phyloP scores from a whole-genome alignment of 2,797 vertebrate genomes.

The Eutrigla gurnardus region DNA sequence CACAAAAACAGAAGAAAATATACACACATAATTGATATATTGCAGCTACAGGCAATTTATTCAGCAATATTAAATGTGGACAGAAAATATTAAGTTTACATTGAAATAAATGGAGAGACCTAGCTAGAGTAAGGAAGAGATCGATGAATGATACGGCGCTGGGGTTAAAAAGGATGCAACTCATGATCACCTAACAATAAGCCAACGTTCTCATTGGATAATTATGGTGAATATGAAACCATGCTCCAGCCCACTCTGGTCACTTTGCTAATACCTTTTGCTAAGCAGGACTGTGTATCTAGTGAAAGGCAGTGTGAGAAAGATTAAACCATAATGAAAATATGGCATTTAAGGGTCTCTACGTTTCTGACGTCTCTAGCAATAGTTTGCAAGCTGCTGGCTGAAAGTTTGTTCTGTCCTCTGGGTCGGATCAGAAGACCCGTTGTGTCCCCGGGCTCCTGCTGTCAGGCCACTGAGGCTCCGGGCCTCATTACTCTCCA shows the following conservation, averaged over 20 bases:
- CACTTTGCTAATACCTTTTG: not conserved
- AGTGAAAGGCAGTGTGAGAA: not conserved
- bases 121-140: not conserved
- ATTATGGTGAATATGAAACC: not conserved
- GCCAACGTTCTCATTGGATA: conserved; percentile 5
- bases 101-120: not conserved
- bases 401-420: conserved; percentile 49
- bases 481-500: conserved; percentile 64
- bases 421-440: conserved; percentile 63
- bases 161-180: conserved; percentile 3
- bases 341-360: not conserved
- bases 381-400: conserved; percentile 34
- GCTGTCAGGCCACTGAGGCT: conserved; percentile 60
- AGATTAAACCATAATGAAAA: conserved; percentile 26
- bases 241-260: not conserved
- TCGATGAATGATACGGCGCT: not conserved
- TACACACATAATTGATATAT: not conserved
- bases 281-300: not conserved
- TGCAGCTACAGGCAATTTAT: not conserved
- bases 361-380: conserved; percentile 23
- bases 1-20: conserved; percentile 10
- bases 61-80: not conserved
- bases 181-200: too few species aligned
- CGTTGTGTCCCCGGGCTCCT: conserved; percentile 61
- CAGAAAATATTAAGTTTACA: not conserved